A percentile compares a stretch with the other conserved stretches of the same genome.
These are phyloP conservation scores for Pollenia angustigena DNA, from an alignment of 2,888 invertebrate genomes.

Conservation along the genomic window DNA sequence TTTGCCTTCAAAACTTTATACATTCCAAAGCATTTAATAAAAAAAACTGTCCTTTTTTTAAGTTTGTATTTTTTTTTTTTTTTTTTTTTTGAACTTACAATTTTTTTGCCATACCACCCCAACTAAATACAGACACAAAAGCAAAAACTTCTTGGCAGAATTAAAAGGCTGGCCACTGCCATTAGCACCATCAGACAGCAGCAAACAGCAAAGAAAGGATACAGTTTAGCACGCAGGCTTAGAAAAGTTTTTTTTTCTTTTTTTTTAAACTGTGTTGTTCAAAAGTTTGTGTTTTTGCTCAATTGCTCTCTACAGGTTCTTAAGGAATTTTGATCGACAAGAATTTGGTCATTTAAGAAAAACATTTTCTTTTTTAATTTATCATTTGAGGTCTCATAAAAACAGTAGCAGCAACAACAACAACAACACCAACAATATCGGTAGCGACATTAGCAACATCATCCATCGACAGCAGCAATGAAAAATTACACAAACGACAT, in stretches of 20 bases:
- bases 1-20: conserved; percentile 67
- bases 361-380: conserved; percentile 82
- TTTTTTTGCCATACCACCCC: conserved; percentile 61
- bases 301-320: conserved; percentile 76
- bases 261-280: conserved; percentile 16
- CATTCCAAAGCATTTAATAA: conserved; percentile 69
- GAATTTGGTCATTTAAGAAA: conserved; percentile 84
- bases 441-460: conserved; percentile 33
- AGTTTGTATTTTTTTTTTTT: no score
- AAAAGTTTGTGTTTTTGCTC: conserved; percentile 19
- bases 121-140: conserved; percentile 21
- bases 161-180: conserved; percentile 32
- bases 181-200: conserved; percentile 58
- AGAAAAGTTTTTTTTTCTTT: conserved; percentile 33
- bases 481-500: conserved; percentile 68
- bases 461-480: conserved; percentile 47
- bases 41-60: conserved; percentile 17
- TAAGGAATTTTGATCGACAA: conserved; percentile 84
- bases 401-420: conserved; percentile 44
- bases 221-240: conserved; percentile 10
- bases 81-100: not conserved
- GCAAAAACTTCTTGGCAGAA: conserved; percentile 39
- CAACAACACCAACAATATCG: conserved; percentile 15
- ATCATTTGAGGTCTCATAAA: conserved; percentile 78
- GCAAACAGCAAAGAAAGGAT: conserved; percentile 7